These are phyloP conservation scores for Python bivittatus DNA, from an alignment of 2,113 vertebrate genomes.

Conservation along the genomic window DNA sequence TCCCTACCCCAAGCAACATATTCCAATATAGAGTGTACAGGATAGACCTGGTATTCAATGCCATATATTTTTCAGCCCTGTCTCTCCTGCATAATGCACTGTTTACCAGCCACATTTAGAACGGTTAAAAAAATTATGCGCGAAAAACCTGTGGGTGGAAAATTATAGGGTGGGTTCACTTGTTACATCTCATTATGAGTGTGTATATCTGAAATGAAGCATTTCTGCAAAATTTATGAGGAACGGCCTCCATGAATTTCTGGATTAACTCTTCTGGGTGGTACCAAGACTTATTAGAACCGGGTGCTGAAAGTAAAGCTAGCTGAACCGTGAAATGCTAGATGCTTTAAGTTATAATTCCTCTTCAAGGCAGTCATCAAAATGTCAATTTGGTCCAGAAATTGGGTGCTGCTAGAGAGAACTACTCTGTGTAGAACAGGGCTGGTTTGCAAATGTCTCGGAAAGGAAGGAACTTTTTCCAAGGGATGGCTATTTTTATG, in stretches of 20 bases:
- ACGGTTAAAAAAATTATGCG: neutral
- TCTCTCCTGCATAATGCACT: neutral
- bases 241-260: conserved; percentile 20
- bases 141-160: conserved; percentile 17
- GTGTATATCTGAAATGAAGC: neutral
- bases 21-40: neutral
- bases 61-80: neutral
- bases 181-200: conserved; percentile 20
- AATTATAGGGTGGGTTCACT: conserved; percentile 28
- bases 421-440: neutral
- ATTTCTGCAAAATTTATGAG: conserved; percentile 7
- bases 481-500: neutral
- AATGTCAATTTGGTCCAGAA: neutral
- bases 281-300: too few species aligned
- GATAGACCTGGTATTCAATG: neutral
- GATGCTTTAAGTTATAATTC: neutral
- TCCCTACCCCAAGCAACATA: neutral
- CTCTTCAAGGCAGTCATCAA: neutral
- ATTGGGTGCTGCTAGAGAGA: neutral
- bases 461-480: neutral
- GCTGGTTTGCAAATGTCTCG: neutral
- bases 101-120: neutral
- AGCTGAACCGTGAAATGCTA: neutral
- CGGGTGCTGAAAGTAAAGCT: neutral
- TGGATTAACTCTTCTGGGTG: conserved; percentile 2